phyloP scores from a whole-genome alignment of 1,140 invertebrate species.

The Trypoxylus dichotomus region DNA sequence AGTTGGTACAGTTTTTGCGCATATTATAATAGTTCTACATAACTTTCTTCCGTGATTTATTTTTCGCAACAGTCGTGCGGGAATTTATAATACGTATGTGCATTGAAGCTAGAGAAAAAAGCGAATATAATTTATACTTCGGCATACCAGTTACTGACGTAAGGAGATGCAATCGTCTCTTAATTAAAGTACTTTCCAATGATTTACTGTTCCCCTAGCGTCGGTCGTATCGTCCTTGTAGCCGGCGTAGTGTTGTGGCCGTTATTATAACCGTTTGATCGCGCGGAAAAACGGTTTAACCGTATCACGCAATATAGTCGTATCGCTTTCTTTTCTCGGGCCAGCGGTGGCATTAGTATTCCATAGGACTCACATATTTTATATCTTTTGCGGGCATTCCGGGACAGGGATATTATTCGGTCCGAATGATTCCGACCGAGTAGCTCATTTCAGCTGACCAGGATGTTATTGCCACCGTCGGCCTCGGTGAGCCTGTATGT shows the following conservation, averaged over 20 bases:
- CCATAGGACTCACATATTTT: conserved; percentile 45
- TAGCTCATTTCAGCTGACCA: conserved; percentile 48
- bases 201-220: conserved; percentile 28
- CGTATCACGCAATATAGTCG: conserved; percentile 8
- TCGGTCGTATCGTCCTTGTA: conserved; percentile 33
- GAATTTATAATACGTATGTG: neutral
- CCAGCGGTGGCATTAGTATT: conserved; percentile 42
- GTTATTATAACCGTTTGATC: conserved; percentile 34
- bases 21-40: neutral
- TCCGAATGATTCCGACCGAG: conserved; percentile 44
- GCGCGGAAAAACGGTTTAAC: conserved; percentile 21
- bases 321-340: neutral
- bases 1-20: neutral
- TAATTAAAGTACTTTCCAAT: conserved; percentile 27
- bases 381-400: conserved; percentile 48
- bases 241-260: conserved; percentile 35
- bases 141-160: neutral
- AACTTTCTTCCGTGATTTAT: neutral
- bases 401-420: conserved; percentile 46
- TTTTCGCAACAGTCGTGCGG: neutral
- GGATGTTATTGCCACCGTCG: conserved; percentile 43
- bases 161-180: neutral
- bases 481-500: conserved; percentile 35
- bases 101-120: neutral
- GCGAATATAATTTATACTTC: neutral